Base-by-base conservation (phyloP, 2,113 vertebrate genomes). In the Pongo abelii region DNA sequence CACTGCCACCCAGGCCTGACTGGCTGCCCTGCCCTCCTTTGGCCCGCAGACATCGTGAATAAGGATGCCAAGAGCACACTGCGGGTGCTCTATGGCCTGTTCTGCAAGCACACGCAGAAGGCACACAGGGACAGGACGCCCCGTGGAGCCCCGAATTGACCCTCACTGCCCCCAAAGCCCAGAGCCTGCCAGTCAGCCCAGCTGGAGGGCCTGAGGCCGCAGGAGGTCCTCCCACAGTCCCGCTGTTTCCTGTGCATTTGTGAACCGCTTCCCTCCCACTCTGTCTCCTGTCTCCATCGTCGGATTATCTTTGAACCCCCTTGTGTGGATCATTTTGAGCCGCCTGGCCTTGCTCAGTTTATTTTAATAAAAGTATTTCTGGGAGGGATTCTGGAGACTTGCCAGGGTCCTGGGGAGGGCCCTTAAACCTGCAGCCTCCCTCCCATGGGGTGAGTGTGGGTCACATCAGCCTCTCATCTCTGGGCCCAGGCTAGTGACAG, bases 11-110 rank as follows among this genome's bases (percentile, higher is more conserved):
- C 0, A 2, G 46, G 55, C 23, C 94, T 84, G 85, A 90, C n/a
- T 0, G 0, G 3, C 57, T n/a, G 69, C 7, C 6, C 84, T 17
- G 83, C 74, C 91, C 84, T 95, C 97, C 52, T 96, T 75, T 97
- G 43, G 25, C 96, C 96, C 81, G 20, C 99, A 99, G 99, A 99
- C 98, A 98, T 99, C 0, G 99, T 99, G 93, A 99, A 99, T 0
- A 98, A 99, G 98, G 99, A 99, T 30, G 0, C 52, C 35, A 98
- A 98, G 86, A 96, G 99, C 74, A 99, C 98, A 0, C 96, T 99
- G 98, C 98, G 99, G 81, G 97, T 99, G 96, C 98, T 99, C 25
- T 99, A 99, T 48, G 97, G 99, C 88, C 98, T 99, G 70, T 99
- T 99, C 91, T 98, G 96, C 97, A 99, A 98, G 96, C 98, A 99